Evolutionary conservation across 2,797 vertebrate genomes (phyloP), one percentile per base, ranked within the genome.

Genomic region (Onychomys leucogaster): DNA sequence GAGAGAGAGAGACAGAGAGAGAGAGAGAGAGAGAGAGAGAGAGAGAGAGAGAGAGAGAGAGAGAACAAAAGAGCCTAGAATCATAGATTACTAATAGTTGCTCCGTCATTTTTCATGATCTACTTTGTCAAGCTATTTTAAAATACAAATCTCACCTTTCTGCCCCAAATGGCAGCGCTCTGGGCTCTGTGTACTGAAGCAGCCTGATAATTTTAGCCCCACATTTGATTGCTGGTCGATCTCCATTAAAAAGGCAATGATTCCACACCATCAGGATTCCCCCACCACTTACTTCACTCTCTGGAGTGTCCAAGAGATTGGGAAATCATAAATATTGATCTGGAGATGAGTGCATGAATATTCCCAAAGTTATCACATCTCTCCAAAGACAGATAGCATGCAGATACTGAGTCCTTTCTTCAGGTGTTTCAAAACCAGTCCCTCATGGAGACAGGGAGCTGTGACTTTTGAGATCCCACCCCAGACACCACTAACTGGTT

Each of bases 291-390:
- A 93, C 78, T 90, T 88, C 92, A 84, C 90, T 96, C 69, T 96
- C 76, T 91, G 90, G 92, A 91, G 82, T 96, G 83, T 95, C 73
- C 59, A 81, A 43, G 93, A 75, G 80, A 78, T 86, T 91, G 65
- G 46, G 49, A 95, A 94, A 84, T 95, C 80, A 63, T 96, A 96
- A 97, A 91, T 98, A 97, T 96, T 92, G 95, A 97, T 96, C 75
- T 92, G 37, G 85, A 94, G 67, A 76, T n/a, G 77, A 95, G 81
- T 59, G 61, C 96, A 37, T 83, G 63, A 94, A 92, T 41, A 65
- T 55, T 91, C 37, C 37, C 52, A n/a, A 93, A 65, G 46, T 90
- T 94, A 76, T 25, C 94, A 90, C 61, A 92, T 41, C 55, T 55
- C 73, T 41, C 43, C 3, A 86, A 91, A 90, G 81, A 93, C 88